Base-by-base conservation (phyloP, 2,797 vertebrate species). In the Eulemur coronatus region DNA sequence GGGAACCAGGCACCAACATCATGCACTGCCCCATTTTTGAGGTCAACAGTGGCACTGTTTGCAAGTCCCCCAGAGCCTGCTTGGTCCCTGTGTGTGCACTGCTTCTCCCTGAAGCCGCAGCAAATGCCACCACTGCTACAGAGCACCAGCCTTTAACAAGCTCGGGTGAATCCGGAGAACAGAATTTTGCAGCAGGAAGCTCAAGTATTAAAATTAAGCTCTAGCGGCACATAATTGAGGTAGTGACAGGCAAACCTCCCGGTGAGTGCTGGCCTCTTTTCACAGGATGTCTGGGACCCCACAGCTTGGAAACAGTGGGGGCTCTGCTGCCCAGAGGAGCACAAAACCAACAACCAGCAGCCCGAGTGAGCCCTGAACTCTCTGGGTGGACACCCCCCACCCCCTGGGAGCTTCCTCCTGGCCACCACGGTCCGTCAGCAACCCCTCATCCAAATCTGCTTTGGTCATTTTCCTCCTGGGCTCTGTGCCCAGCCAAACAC, bases 401-500 rank as follows among this genome's bases (percentile, higher is more conserved):
- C n/a, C 7, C 0, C 22, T 7, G 0, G 84, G 57, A 5, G 26
- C 91, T 92, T 67, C 55, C 70, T 67, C 61, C 67, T 4, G 11
- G 61, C 70, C 84, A 20, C 59, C 28, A 4, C 0, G 1, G 81
- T 50, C 63, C 76, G 13, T 43, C 15, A 2, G 65, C 57, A 28
- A 3, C 7, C 20, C 12, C 55, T 92, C 76, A 48, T 92, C 73
- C 93, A 69, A 63, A 72, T 75, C 81, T 7, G 41, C 4, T 30
- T 50, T 24, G 43, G 75, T 75, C 82, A 12, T 92, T 84, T 91
- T 41, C 38, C 43, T 88, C 43, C 91, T 59, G 91, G 96, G 97
- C 93, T 70, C 52, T 9, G 33, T 55, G 97, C 94, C 92, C 80
- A 65, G 38, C 41, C 91, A 96, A 92, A 97, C 90, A 91, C 85